Conservation (phyloP, 2,113 vertebrate genomes). For the Paramisgurnus dabryanus region DNA sequence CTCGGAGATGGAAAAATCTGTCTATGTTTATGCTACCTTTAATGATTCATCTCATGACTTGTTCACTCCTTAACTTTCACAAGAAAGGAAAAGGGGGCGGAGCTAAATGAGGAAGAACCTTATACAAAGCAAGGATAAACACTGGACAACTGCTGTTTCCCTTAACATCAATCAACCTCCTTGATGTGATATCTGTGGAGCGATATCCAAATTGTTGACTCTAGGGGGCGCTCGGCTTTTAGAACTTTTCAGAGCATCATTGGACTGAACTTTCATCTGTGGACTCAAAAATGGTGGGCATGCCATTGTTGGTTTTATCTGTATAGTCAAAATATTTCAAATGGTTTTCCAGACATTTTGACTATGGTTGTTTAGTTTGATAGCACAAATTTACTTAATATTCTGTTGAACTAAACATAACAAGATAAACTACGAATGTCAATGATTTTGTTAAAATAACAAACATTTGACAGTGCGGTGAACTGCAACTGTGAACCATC, state of each 20-base stretch:
- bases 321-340: neutral
- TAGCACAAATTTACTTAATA: neutral
- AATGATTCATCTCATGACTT: conserved; percentile 12
- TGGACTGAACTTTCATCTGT: neutral
- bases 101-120: conserved; percentile 9
- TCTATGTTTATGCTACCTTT: conserved; percentile 14
- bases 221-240: conserved; percentile 14
- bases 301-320: neutral
- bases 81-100: neutral
- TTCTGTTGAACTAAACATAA: neutral
- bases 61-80: neutral
- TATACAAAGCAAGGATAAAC: neutral
- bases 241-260: neutral
- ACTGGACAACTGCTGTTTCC: conserved; percentile 22
- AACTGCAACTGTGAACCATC: neutral
- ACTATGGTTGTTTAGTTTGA: neutral
- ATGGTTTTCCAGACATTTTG: neutral
- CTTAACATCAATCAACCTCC: neutral
- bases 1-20: neutral
- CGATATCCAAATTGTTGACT: neutral
- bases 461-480: no score
- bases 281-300: conserved; percentile 1
- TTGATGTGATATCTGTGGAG: neutral
- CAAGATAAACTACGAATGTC: neutral
- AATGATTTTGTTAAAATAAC: neutral